These are phyloP conservation scores for Myotis vivesi DNA, from an alignment of 2,797 vertebrate genomes.

Conservation along the genomic window DNA sequence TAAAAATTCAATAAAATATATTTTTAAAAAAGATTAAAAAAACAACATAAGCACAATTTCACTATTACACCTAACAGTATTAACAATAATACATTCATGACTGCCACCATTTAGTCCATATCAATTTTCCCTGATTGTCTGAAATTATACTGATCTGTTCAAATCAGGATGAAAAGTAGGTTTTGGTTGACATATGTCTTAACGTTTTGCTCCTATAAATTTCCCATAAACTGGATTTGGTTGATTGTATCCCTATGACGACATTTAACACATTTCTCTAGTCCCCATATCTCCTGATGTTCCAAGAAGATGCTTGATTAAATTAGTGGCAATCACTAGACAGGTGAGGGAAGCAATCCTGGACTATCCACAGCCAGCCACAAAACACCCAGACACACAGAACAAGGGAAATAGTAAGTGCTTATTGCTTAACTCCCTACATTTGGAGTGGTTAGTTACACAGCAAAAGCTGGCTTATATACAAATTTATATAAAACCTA, in stretches of 20 bases:
- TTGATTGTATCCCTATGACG: background rate
- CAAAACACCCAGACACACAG: background rate
- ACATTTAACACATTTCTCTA: background rate
- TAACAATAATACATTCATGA: background rate
- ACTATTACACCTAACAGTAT: background rate
- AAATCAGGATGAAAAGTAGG: background rate
- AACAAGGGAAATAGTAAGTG: background rate
- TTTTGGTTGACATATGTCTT: background rate
- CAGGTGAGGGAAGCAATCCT: background rate
- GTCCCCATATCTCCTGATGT: background rate
- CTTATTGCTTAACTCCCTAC: background rate
- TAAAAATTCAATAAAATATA: too few species aligned
- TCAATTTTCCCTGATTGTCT: background rate
- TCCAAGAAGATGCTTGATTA: background rate
- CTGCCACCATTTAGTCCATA: background rate
- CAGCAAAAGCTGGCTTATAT: background rate
- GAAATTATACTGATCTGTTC: background rate
- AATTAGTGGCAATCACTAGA: background rate
- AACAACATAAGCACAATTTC: background rate
- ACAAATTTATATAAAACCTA: background rate
- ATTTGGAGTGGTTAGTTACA: background rate
- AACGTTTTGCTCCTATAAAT: background rate
- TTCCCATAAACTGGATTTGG: background rate
- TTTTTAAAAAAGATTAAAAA: background rate
- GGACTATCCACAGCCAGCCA: background rate